Conservation (phyloP, 1,140 invertebrate genomes). For the Melitaea cinxia region DNA sequence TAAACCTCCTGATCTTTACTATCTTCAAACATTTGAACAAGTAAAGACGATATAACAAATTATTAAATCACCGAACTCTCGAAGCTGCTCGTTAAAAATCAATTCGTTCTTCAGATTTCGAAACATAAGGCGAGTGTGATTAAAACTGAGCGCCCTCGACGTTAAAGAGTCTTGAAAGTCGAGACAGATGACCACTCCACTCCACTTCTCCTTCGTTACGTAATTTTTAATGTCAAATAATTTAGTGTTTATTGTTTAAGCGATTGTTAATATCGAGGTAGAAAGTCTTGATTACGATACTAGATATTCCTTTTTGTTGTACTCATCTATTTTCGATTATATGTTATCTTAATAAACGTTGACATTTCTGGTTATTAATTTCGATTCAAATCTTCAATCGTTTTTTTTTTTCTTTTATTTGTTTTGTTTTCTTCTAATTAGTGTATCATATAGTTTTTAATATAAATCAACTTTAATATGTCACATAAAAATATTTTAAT, state of each 20-base stretch:
- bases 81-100: constrained; percentile 4
- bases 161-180: constrained; percentile 40
- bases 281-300: not conserved
- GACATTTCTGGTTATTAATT: no score
- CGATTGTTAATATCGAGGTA: not conserved
- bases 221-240: constrained; percentile 19
- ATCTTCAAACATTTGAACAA: not conserved
- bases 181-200: constrained; percentile 35
- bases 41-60: not conserved
- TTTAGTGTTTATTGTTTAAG: not conserved
- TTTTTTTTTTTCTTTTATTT: no score
- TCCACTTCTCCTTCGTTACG: constrained; percentile 20
- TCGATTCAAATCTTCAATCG: no score
- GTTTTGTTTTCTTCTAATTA: no score
- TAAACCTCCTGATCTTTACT: no score
- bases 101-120: constrained; percentile 12
- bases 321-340: no score
- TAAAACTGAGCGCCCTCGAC: constrained; percentile 39
- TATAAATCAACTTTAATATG: no score
- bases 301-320: no score
- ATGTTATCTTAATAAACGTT: no score
- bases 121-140: constrained; percentile 37
- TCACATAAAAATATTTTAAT: no score
- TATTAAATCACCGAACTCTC: not conserved
- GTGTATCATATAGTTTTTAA: no score